Evolutionary conservation across 1,140 invertebrate species (phyloP).

Genomic region (Anastrepha obliqua): DNA sequence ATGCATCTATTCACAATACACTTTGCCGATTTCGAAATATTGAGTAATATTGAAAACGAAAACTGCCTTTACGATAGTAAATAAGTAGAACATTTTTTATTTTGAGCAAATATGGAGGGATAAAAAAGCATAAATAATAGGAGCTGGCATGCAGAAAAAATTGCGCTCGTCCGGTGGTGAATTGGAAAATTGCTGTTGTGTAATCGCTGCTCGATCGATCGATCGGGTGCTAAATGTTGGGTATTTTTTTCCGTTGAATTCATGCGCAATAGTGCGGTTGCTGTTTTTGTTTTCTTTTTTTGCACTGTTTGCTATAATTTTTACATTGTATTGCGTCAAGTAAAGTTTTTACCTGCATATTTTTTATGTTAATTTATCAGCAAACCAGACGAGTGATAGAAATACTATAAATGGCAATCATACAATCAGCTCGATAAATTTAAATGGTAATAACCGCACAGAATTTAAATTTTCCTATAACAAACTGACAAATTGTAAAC

Average conservation of each 20-base stretch:
- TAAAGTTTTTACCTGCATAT: background rate
- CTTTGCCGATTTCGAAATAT: background rate
- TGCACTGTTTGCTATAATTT: background rate
- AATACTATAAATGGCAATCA: background rate
- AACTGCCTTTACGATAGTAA: constrained; percentile 13
- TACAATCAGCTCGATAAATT: background rate
- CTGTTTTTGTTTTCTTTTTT: background rate
- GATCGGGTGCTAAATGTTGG: background rate
- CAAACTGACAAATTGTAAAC: background rate
- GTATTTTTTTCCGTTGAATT: constrained; percentile 5
- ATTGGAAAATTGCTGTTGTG: constrained; percentile 35
- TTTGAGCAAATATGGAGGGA: background rate
- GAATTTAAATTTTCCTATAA: background rate
- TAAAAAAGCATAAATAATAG: background rate
- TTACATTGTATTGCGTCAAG: background rate
- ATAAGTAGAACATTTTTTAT: constrained; percentile 14
- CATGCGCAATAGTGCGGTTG: background rate
- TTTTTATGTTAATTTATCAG: background rate
- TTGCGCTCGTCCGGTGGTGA: constrained; percentile 30
- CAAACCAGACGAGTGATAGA: background rate
- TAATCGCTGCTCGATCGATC: background rate
- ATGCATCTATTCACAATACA: too few relatives aligned
- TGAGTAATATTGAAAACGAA: background rate
- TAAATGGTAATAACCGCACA: constrained; percentile 18
- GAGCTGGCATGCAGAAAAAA: background rate